Evolutionary conservation across 2,888 invertebrate species (phyloP).

Genomic region (Nasonia oneida): DNA sequence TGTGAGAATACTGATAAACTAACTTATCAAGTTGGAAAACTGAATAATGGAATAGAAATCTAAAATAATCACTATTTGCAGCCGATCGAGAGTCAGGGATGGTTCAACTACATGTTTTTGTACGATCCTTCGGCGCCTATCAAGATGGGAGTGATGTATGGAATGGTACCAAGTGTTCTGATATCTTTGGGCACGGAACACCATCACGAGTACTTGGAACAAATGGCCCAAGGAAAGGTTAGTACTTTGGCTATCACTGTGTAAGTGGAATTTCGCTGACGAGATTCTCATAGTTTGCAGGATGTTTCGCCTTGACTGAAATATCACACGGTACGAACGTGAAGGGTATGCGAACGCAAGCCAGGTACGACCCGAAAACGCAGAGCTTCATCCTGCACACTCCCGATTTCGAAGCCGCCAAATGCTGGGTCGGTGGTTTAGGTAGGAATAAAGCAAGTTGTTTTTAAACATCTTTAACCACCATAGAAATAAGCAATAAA

Average conservation of each 20-base stretch:
- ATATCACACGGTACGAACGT: constrained; percentile 97
- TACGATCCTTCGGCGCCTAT: constrained; percentile 77
- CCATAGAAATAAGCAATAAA: not conserved
- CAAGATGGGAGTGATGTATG: constrained; percentile 75
- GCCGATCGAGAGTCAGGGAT: constrained; percentile 50
- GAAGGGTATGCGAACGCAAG: constrained; percentile 93
- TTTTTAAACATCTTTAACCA: not conserved
- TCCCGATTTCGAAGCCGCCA: constrained; percentile 96
- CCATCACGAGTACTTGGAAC: constrained; percentile 76
- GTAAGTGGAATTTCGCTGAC: not conserved
- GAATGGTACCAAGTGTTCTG: constrained; percentile 80
- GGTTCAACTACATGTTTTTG: constrained; percentile 70
- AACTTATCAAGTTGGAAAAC: not conserved
- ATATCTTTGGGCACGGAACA: constrained; percentile 79
- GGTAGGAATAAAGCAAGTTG: constrained; percentile 80
- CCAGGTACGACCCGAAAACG: constrained; percentile 89
- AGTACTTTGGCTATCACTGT: constrained; percentile 53
- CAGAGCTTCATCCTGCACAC: constrained; percentile 93
- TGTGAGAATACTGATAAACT: constrained; percentile 58
- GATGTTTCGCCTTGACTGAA: constrained; percentile 95
- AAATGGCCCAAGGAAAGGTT: constrained; percentile 75
- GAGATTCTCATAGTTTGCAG: constrained; percentile 82
- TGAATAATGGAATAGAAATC: not conserved
- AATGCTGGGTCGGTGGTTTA: constrained; percentile 97
- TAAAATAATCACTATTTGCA: constrained; percentile 41